A percentile compares a stretch with the other conserved stretches of the same genome.
Evolutionary conservation across 2,113 vertebrate genomes (phyloP).

Genomic region (Phalacrocorax brasilianus): DNA sequence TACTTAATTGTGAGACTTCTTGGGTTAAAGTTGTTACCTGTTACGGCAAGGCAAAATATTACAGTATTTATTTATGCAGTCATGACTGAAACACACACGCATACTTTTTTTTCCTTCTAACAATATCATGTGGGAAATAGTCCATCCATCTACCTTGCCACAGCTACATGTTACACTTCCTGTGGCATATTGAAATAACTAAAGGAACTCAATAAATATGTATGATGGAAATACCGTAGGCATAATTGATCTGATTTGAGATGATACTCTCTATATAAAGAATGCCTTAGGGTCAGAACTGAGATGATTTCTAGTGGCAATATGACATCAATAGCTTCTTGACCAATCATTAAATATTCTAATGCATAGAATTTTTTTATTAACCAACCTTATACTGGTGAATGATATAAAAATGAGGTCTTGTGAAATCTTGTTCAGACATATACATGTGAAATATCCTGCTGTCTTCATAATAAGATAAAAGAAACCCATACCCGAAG

Average conservation of each 20-base stretch:
- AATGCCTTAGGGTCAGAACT: background rate
- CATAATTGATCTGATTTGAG: background rate
- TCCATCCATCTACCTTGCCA: background rate
- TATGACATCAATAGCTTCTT: background rate
- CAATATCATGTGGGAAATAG: background rate
- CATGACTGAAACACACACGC: background rate
- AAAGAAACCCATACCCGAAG: background rate
- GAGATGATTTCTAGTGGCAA: background rate
- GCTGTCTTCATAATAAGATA: background rate
- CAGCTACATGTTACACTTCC: background rate
- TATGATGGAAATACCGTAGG: background rate
- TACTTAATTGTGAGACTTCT: conserved; percentile 82
- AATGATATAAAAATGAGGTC: background rate
- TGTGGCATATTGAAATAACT: background rate
- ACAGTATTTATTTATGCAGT: background rate
- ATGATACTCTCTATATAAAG: background rate
- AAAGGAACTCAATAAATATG: background rate
- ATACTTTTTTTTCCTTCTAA: background rate
- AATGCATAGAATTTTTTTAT: background rate
- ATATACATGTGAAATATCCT: background rate
- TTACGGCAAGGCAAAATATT: background rate
- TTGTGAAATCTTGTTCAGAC: background rate
- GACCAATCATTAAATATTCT: background rate
- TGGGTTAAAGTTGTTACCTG: conserved; percentile 78
- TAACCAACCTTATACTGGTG: background rate